Conservation (phyloP, 2,888 invertebrate genomes). For the Meghimatium bilineatum region DNA sequence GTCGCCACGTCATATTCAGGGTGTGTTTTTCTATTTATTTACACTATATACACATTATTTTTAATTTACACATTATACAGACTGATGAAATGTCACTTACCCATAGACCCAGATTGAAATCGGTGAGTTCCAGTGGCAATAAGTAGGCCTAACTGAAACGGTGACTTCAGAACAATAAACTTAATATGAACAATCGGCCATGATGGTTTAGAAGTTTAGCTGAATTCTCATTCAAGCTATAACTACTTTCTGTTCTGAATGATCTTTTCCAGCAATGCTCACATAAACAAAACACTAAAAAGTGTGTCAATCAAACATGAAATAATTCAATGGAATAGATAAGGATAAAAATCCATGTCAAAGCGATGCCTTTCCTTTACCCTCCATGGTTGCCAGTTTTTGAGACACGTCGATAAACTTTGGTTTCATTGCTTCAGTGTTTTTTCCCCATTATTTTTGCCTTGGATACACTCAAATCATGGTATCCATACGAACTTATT, state of each 20-base stretch:
- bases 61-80: too few relatives aligned
- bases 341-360: neutral
- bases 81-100: too few relatives aligned
- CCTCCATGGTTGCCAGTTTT: neutral
- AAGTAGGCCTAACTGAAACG: too few relatives aligned
- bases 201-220: neutral
- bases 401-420: neutral
- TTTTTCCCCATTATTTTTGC: too few relatives aligned
- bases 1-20: too few relatives aligned
- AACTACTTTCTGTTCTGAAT: neutral
- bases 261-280: neutral
- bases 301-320: neutral
- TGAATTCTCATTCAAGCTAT: neutral
- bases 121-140: too few relatives aligned
- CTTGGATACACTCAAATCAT: neutral
- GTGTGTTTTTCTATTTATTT: too few relatives aligned
- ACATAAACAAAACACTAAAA: neutral
- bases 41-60: too few relatives aligned
- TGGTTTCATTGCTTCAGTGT: neutral
- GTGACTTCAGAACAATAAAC: too few relatives aligned
- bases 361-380: neutral
- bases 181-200: too few relatives aligned
- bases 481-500: neutral
- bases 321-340: neutral
- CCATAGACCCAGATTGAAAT: too few relatives aligned